Evolutionary conservation across 2,888 invertebrate species (phyloP).

Genomic region (Epirrita christyi): DNA sequence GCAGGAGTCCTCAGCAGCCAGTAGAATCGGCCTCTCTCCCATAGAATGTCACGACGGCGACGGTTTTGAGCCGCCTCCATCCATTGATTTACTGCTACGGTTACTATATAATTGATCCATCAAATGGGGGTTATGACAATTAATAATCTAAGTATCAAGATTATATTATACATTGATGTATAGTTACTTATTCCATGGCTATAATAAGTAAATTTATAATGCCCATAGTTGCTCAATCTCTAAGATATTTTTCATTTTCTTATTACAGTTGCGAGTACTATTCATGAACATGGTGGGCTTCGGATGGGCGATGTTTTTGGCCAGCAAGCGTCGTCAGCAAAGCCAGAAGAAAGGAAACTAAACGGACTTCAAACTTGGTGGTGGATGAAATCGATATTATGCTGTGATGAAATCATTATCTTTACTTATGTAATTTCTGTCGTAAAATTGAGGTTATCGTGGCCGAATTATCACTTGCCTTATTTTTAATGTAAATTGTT

Average conservation of each 20-base stretch:
- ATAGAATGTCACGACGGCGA: too few relatives aligned
- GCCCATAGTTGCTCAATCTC: too few relatives aligned
- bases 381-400: constrained; percentile 30
- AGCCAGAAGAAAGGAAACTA: constrained; percentile 62
- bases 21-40: too few relatives aligned
- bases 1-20: too few relatives aligned
- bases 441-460: constrained; percentile 21
- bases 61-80: too few relatives aligned
- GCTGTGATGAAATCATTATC: constrained; percentile 38
- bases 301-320: constrained; percentile 91
- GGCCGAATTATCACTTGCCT: constrained; percentile 11
- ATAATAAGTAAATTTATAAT: too few relatives aligned
- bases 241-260: background rate
- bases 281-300: constrained; percentile 91
- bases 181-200: too few relatives aligned
- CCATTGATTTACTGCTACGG: too few relatives aligned
- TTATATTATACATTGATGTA: too few relatives aligned
- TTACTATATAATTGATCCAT: too few relatives aligned
- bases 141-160: too few relatives aligned
- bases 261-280: constrained; percentile 89
- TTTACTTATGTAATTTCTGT: constrained; percentile 10
- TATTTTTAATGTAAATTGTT: background rate
- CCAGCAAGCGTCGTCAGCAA: constrained; percentile 86
- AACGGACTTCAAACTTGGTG: constrained; percentile 36
- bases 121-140: too few relatives aligned